Conservation (phyloP, 2,888 invertebrate species). For the Listrodromus nycthemerus region DNA sequence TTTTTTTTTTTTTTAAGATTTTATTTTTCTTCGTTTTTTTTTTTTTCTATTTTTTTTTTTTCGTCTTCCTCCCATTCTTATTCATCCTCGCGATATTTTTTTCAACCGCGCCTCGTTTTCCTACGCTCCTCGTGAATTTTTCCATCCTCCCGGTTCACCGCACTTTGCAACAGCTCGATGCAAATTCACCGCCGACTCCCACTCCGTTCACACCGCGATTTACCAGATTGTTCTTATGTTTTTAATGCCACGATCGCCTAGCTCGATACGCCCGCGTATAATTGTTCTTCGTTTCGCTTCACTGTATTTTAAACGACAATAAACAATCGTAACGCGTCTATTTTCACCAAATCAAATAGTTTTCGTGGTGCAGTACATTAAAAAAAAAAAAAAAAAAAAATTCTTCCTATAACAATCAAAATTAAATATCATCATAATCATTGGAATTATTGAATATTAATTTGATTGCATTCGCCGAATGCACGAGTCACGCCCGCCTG, state of each 20-base stretch:
- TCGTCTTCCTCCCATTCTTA: conserved; percentile 6
- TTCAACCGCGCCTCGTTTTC: conserved; percentile 78
- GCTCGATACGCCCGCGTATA: not conserved
- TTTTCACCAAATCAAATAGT: not conserved
- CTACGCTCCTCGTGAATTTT: conserved; percentile 78
- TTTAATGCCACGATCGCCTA: not conserved
- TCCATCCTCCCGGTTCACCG: conserved; percentile 47
- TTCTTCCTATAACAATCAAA: too few relatives aligned
- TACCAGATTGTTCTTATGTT: conserved; percentile 18
- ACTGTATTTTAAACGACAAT: not conserved
- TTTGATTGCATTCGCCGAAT: not conserved
- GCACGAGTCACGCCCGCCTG: conserved; percentile 45
- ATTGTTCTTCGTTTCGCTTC: not conserved
- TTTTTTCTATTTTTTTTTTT: conserved; percentile 33
- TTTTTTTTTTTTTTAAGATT: conserved; percentile 9
- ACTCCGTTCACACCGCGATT: conserved; percentile 37
- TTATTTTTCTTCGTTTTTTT: conserved; percentile 7
- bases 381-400: not conserved
- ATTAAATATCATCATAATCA: not conserved
- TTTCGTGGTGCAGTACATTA: not conserved
- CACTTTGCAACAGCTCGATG: conserved; percentile 34
- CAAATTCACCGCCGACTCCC: conserved; percentile 39
- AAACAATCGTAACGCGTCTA: not conserved
- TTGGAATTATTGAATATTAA: too few relatives aligned
- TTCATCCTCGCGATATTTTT: conserved; percentile 27